Percentiles rank a stretch among this genome's conserved stretches.
phyloP scores from a whole-genome alignment of 30 jellyfish, hydroid and myxozoan species.

The Cassiopea xamachana region DNA sequence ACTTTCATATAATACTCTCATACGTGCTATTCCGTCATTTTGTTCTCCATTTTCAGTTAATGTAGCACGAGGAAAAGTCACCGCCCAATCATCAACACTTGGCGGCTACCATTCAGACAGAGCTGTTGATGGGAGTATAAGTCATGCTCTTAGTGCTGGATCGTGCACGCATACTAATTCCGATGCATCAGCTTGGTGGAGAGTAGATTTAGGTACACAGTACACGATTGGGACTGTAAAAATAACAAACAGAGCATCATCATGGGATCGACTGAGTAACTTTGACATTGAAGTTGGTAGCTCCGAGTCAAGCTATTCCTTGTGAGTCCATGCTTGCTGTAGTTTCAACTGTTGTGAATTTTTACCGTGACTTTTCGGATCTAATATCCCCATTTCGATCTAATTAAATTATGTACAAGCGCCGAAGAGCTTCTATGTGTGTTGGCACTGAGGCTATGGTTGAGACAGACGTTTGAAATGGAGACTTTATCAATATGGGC shows the following conservation, averaged over 20 bases:
- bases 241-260: constrained; percentile 6
- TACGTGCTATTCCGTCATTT: not conserved
- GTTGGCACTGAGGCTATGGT: too few species aligned
- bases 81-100: not conserved
- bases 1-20: too few species aligned
- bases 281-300: constrained; percentile 21
- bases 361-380: too few species aligned
- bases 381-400: too few species aligned
- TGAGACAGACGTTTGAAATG: too few species aligned
- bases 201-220: constrained; percentile 15
- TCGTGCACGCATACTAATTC: constrained; percentile 3
- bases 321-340: not conserved
- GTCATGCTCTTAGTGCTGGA: not conserved
- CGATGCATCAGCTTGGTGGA: constrained; percentile 14
- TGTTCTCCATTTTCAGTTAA: not conserved
- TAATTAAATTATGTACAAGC: too few species aligned
- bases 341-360: too few species aligned
- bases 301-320: not conserved
- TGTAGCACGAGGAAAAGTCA: constrained; percentile 1
- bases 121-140: constrained; percentile 14
- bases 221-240: constrained; percentile 33
- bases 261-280: constrained; percentile 1
- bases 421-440: too few species aligned
- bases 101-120: not conserved
- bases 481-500: too few species aligned